Evolutionary conservation across 2,888 invertebrate species (phyloP).

Genomic region (Drosophila suboccidentalis): DNA sequence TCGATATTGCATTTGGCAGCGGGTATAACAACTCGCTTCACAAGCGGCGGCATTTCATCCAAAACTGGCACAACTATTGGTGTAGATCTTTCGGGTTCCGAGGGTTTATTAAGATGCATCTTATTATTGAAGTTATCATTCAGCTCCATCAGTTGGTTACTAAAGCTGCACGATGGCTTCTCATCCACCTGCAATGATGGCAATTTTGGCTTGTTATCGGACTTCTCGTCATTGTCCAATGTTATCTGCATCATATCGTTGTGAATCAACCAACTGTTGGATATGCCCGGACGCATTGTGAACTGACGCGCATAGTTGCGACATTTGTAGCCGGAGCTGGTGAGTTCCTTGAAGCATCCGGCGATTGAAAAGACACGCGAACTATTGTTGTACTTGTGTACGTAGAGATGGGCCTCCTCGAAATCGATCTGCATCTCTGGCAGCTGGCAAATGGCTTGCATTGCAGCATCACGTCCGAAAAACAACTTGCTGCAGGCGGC

Average conservation of each 20-base stretch:
- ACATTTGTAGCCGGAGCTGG: background rate
- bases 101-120: background rate
- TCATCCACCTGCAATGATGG: background rate
- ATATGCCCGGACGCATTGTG: conserved; percentile 2
- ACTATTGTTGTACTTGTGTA: background rate
- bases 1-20: background rate
- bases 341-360: conserved; percentile 21
- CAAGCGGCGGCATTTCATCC: conserved; percentile 19
- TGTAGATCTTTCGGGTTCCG: background rate
- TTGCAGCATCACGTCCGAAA: conserved; percentile 2
- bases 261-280: conserved; percentile 31
- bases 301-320: conserved; percentile 37
- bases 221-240: background rate
- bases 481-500: conserved; percentile 20
- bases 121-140: conserved; percentile 1
- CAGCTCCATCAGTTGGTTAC: conserved; percentile 1
- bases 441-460: conserved; percentile 27
- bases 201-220: background rate
- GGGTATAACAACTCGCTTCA: background rate
- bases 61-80: no score
- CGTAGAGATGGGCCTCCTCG: background rate
- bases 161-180: background rate
- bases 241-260: conserved; percentile 33
- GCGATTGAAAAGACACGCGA: conserved; percentile 25
- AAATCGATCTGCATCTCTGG: conserved; percentile 25